Evolutionary conservation across 2,888 invertebrate species (phyloP), one percentile per base, ranked within the genome.

Genomic region (Scaptomyza parva): DNA sequence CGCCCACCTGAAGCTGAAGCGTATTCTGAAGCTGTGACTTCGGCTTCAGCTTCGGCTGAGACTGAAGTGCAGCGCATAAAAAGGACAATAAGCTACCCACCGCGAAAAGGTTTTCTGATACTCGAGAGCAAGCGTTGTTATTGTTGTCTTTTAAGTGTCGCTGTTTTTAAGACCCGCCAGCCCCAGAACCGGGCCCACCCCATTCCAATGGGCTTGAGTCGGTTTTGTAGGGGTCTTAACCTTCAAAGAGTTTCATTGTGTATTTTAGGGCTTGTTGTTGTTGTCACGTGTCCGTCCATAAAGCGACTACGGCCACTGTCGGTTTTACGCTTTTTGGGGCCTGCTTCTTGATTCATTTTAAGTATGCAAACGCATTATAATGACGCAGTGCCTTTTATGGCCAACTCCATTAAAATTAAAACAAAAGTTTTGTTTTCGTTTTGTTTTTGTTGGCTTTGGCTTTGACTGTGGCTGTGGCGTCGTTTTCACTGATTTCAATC

Each of bases 341-440:
- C 55, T 51, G 81, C 66, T 81, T 81, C 85, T 78, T 79, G 83
- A 85, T 76, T 70, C 69, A 60, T 73, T 87, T 82, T 87, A 76
- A 85, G 86, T 87, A 85, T 82, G 88, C 86, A 76, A 81, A 85
- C 76, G 86, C 86, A 82, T 85, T 87, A 78, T 78, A 87, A 83
- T 80, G 85, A 79, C 80, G 83, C 78, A 43, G 54, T 18, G 70
- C 60, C 40, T 78, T 82, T 88, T 88, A 88, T 81, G 70, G 65
- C 78, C 73, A 54, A 67, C 66, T 84, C 88, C 84, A 85, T 85
- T 85, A 88, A 85, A 85, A 85, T 85, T 88, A 86, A 85, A 72
- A 81, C 84, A 86, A 86, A 87, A 80, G 71, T 84, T 84, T 86
- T 87, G 61, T 62, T 65, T 35, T 65, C 63, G 47, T 72, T 67